phyloP scores from a whole-genome alignment of 2,888 invertebrate species.

The Lasioglossum malachurum region DNA sequence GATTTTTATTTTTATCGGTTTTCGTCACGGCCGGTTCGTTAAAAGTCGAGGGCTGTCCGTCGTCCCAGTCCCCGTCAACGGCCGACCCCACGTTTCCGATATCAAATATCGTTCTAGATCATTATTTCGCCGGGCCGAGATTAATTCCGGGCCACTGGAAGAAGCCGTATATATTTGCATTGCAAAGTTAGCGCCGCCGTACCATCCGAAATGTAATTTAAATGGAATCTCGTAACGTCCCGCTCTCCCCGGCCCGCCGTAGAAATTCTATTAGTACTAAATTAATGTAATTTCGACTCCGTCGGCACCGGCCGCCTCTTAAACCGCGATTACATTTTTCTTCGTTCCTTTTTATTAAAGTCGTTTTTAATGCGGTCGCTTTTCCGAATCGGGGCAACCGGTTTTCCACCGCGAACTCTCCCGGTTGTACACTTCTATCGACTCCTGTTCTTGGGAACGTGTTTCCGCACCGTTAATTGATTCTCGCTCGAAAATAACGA shows the following conservation, averaged over 20 bases:
- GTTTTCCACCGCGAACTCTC: neutral
- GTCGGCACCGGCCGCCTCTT: neutral
- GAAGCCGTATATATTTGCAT: slow-evolving; percentile 38
- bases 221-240: slow-evolving; percentile 28
- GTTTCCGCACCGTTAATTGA: neutral
- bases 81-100: slow-evolving; percentile 22
- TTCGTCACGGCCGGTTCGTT: slow-evolving; percentile 40
- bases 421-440: slow-evolving; percentile 2
- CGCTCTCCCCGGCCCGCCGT: neutral
- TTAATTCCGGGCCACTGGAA: slow-evolving; percentile 33
- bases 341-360: neutral
- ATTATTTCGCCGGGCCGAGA: slow-evolving; percentile 36
- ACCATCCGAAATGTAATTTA: slow-evolving; percentile 36
- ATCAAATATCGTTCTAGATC: slow-evolving; percentile 49
- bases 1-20: neutral
- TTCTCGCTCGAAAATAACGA: neutral
- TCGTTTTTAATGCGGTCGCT: slow-evolving; percentile 12
- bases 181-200: slow-evolving; percentile 31
- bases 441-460: neutral
- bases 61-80: neutral
- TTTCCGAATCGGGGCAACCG: slow-evolving; percentile 3
- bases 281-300: slow-evolving; percentile 20
- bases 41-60: slow-evolving; percentile 19
- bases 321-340: slow-evolving; percentile 21
- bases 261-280: slow-evolving; percentile 32